phyloP scores from a whole-genome alignment of 2,797 vertebrate genomes.

The Lerista edwardsae region DNA sequence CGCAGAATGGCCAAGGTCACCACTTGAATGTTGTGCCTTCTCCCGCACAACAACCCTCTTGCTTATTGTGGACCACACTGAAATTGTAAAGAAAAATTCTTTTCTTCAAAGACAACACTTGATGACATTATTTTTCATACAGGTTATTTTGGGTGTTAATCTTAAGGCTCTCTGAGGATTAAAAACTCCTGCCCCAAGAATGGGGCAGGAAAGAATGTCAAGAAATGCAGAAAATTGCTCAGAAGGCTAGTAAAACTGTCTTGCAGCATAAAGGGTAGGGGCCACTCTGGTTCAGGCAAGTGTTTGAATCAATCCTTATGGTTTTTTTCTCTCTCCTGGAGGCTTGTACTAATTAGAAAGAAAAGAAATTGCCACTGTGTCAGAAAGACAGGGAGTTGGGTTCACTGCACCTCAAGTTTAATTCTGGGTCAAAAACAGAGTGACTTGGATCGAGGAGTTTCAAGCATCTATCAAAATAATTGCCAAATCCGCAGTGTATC shows the following conservation, averaged over 20 bases:
- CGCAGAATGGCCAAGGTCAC: background rate
- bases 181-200: constrained; percentile 15
- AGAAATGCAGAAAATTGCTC: constrained; percentile 15
- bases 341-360: constrained; percentile 23
- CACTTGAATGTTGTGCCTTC: background rate
- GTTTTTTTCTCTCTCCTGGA: background rate
- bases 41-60: background rate
- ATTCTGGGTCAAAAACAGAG: constrained; percentile 11
- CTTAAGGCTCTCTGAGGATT: background rate
- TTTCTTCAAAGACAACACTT: constrained; percentile 22
- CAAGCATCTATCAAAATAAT: constrained; percentile 39
- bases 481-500: background rate
- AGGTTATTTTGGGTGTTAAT: constrained; percentile 10
- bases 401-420: constrained; percentile 29
- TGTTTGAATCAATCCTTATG: constrained; percentile 15
- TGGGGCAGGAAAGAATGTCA: constrained; percentile 2
- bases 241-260: constrained; percentile 14
- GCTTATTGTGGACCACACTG: background rate
- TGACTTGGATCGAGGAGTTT: constrained; percentile 6
- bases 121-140: background rate
- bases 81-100: background rate
- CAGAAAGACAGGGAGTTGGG: constrained; percentile 21
- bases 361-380: constrained; percentile 30
- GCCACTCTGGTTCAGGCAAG: constrained; percentile 21
- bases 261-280: constrained; percentile 18